Evolutionary conservation across 2,888 invertebrate species (phyloP).

Genomic region (Sphaerophoria rueppellii): DNA sequence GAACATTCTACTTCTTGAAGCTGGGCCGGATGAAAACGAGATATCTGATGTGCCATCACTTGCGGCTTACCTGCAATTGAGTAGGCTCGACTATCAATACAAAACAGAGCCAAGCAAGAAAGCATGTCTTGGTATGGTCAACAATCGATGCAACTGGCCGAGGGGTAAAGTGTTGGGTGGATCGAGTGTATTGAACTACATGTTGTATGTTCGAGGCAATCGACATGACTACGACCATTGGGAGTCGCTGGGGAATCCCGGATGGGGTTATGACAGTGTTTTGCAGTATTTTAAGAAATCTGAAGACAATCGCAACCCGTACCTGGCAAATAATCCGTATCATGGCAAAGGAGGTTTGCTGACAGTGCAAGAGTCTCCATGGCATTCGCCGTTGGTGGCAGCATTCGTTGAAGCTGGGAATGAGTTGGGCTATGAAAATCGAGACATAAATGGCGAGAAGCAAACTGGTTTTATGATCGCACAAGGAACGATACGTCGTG

Average conservation of each 20-base stretch:
- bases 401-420: constrained; percentile 92
- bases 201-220: constrained; percentile 95
- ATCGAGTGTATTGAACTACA: constrained; percentile 92
- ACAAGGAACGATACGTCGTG: constrained; percentile 90
- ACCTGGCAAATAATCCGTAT: constrained; percentile 86
- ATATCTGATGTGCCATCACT: constrained; percentile 93
- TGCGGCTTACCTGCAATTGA: constrained; percentile 92
- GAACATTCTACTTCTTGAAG: constrained; percentile 91
- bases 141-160: constrained; percentile 93
- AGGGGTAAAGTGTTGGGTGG: constrained; percentile 95
- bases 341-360: constrained; percentile 89
- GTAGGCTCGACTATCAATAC: constrained; percentile 94
- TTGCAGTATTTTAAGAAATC: constrained; percentile 95
- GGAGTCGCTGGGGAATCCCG: constrained; percentile 92
- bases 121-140: constrained; percentile 92
- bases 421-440: constrained; percentile 91
- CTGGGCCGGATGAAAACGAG: constrained; percentile 94
- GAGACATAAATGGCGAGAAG: constrained; percentile 91
- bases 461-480: constrained; percentile 93
- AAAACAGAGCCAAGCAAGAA: constrained; percentile 92
- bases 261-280: constrained; percentile 93
- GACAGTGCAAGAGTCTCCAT: constrained; percentile 92
- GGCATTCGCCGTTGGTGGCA: constrained; percentile 91
- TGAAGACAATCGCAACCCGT: constrained; percentile 94
- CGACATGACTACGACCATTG: constrained; percentile 93